These are phyloP conservation scores for Drosophila repletoides DNA, from an alignment of 1,140 invertebrate species.

Conservation along the genomic window DNA sequence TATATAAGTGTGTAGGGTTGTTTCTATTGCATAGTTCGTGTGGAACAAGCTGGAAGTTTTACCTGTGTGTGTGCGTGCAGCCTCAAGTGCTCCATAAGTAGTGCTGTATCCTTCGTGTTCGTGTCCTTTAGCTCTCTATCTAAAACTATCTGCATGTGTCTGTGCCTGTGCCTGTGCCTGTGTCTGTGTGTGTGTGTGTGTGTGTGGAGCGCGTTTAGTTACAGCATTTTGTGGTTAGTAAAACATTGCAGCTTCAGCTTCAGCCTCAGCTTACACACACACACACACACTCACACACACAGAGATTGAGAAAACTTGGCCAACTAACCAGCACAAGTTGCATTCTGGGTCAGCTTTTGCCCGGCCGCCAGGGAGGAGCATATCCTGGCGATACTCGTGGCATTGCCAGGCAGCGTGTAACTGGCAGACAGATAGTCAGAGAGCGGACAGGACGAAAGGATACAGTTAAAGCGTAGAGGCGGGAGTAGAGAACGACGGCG, in stretches of 20 bases:
- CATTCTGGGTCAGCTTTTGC: constrained; percentile 70
- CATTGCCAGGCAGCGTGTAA: constrained; percentile 30
- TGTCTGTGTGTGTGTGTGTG: constrained; percentile 9
- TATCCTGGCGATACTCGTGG: neutral
- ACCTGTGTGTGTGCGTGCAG: constrained; percentile 40
- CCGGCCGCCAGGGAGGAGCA: constrained; percentile 34
- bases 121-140: constrained; percentile 41
- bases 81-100: constrained; percentile 68
- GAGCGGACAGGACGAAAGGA: neutral
- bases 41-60: constrained; percentile 26
- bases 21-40: constrained; percentile 7
- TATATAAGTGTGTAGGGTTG: constrained; percentile 5
- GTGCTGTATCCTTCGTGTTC: constrained; percentile 42
- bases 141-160: constrained; percentile 5
- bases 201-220: constrained; percentile 63
- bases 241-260: constrained; percentile 63
- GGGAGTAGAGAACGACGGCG: neutral
- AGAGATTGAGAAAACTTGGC: constrained; percentile 4
- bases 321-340: constrained; percentile 70
- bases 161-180: constrained; percentile 7
- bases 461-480: neutral
- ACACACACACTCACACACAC: constrained; percentile 4
- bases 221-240: constrained; percentile 77
- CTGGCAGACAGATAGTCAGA: constrained; percentile 19
- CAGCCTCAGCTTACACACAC: constrained; percentile 34